Conservation (phyloP, 2,113 vertebrate species). For the Serinus canaria region DNA sequence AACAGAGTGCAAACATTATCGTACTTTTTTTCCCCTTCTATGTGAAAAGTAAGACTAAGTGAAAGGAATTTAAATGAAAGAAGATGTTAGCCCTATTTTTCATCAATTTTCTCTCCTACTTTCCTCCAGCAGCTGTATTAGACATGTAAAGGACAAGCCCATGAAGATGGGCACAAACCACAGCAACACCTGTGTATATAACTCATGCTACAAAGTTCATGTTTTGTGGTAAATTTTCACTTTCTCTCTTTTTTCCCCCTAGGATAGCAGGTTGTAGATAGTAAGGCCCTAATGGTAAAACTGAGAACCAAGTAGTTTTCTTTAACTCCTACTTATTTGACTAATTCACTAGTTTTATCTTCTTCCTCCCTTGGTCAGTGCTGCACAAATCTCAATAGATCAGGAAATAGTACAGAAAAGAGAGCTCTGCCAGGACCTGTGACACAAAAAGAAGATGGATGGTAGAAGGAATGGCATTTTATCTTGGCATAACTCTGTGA, state of each 20-base stretch:
- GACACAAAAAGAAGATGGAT: background rate
- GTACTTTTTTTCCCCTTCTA: background rate
- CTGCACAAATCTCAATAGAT: background rate
- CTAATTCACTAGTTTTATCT: background rate
- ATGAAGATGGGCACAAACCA: background rate
- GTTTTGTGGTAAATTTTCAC: background rate
- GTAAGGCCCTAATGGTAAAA: background rate
- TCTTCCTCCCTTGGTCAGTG: background rate
- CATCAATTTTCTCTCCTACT: background rate
- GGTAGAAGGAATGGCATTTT: background rate
- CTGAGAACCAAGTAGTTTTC: background rate
- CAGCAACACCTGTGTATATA: background rate
- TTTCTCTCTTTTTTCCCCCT: background rate
- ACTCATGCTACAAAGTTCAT: background rate
- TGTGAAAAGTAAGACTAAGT: background rate
- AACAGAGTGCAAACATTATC: background rate
- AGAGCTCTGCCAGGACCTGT: background rate
- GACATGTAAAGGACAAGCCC: background rate
- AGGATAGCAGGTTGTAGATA: background rate
- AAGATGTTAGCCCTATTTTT: background rate
- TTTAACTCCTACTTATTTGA: background rate
- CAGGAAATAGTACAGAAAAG: background rate
- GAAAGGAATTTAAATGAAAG: background rate
- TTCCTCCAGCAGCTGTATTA: background rate
- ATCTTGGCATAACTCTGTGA: background rate